A percentile compares a stretch with the other conserved stretches of the same genome.
phyloP scores from a whole-genome alignment of 2,113 vertebrate species.

The Corythornis madagascariensis region DNA sequence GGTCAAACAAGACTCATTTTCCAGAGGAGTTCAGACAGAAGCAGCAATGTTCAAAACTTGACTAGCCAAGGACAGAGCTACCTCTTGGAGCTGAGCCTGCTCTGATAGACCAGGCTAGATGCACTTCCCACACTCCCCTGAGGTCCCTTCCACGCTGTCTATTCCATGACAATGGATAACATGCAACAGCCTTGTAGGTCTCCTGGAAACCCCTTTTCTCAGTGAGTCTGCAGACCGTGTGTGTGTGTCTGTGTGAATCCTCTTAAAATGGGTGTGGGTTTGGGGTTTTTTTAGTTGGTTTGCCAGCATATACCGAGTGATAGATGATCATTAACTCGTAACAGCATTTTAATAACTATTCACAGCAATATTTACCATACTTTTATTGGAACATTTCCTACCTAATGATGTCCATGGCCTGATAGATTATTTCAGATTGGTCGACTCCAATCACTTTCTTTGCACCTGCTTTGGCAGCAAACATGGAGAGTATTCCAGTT shows the following conservation, averaged over 20 bases:
- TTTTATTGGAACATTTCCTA: constrained; percentile 57
- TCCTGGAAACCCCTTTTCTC: neutral
- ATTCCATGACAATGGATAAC: neutral
- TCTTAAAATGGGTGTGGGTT: neutral
- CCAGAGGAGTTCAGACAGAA: neutral
- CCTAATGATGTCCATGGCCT: constrained; percentile 97
- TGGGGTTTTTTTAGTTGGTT: neutral
- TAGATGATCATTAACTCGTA: neutral
- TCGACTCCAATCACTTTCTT: constrained; percentile 91
- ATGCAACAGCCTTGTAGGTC: neutral
- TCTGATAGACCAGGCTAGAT: neutral
- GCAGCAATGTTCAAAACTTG: neutral
- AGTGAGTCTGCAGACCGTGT: neutral
- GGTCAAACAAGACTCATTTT: neutral
- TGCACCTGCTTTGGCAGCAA: constrained; percentile 91
- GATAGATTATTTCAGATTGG: constrained; percentile 95
- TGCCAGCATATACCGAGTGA: neutral
- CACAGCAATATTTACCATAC: neutral
- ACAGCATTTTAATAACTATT: neutral
- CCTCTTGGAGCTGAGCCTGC: too few species aligned
- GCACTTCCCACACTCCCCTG: neutral
- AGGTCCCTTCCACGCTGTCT: neutral
- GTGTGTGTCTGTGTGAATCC: neutral
- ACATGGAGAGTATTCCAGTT: constrained; percentile 96
- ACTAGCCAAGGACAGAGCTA: neutral